Evolutionary conservation across 2,797 vertebrate species (phyloP).

Genomic region (Nyctibius grandis): DNA sequence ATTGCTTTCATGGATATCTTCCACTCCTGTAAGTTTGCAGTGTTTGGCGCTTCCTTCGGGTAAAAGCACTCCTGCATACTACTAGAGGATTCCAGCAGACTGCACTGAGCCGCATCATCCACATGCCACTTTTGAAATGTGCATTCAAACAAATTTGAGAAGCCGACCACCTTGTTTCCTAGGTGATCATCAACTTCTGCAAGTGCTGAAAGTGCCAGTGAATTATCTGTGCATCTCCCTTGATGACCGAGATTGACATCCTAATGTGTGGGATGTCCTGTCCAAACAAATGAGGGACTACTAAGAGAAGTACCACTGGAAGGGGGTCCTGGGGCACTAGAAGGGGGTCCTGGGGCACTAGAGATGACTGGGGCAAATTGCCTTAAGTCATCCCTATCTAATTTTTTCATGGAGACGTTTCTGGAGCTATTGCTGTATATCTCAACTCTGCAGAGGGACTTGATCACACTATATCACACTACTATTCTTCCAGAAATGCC

Average conservation of each 20-base stretch:
- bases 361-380: background rate
- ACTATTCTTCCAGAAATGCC: background rate
- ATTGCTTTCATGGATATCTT: background rate
- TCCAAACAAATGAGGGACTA: background rate
- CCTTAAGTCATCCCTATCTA: background rate
- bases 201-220: background rate
- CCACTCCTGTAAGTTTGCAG: background rate
- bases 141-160: background rate
- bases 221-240: background rate
- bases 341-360: background rate
- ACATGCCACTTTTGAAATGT: background rate
- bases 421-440: background rate
- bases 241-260: fast-evolving
- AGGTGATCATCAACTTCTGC: background rate
- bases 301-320: background rate
- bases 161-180: background rate
- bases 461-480: background rate
- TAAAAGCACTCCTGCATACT: background rate
- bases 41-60: background rate
- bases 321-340: background rate
- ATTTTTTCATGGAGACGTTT: background rate
- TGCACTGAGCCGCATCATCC: background rate
- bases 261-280: background rate
- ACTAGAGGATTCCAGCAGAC: background rate
- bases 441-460: background rate